Percentiles rank a stretch among this genome's conserved stretches.
Evolutionary conservation across 2,797 vertebrate species (phyloP).

Genomic region (Neomorphus geoffroyi): DNA sequence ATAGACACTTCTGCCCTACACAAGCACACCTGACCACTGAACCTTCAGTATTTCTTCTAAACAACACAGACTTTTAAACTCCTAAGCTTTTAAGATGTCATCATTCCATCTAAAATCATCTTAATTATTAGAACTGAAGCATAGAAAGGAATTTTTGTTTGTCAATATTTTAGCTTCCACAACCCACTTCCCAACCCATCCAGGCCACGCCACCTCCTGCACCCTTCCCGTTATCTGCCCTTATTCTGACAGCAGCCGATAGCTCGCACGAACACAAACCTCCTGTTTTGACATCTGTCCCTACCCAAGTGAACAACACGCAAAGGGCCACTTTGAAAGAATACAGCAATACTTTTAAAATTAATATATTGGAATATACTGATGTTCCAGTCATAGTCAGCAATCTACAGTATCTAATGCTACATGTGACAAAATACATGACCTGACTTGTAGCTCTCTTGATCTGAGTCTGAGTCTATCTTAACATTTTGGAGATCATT

Average conservation of each 20-base stretch:
- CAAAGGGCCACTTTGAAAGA: not conserved
- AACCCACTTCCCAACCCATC: not conserved
- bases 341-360: not conserved
- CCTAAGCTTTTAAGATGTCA: not conserved
- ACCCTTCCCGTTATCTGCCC: not conserved
- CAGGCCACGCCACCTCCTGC: not conserved
- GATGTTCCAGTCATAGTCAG: not conserved
- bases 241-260: fast-evolving
- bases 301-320: not conserved
- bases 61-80: not conserved
- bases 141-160: not conserved
- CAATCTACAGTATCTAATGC: not conserved
- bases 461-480: not conserved
- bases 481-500: not conserved
- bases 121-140: not conserved
- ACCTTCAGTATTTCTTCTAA: not conserved
- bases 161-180: not conserved
- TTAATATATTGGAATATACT: not conserved
- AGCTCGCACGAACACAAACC: not conserved
- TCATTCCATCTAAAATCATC: not conserved
- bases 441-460: not conserved
- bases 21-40: not conserved
- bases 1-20: not conserved
- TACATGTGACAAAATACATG: not conserved
- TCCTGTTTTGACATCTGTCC: not conserved